A percentile compares a stretch with the other conserved stretches of the same genome.
These are phyloP conservation scores for Mya arenaria DNA, from an alignment of 1,140 invertebrate genomes.

Conservation along the genomic window DNA sequence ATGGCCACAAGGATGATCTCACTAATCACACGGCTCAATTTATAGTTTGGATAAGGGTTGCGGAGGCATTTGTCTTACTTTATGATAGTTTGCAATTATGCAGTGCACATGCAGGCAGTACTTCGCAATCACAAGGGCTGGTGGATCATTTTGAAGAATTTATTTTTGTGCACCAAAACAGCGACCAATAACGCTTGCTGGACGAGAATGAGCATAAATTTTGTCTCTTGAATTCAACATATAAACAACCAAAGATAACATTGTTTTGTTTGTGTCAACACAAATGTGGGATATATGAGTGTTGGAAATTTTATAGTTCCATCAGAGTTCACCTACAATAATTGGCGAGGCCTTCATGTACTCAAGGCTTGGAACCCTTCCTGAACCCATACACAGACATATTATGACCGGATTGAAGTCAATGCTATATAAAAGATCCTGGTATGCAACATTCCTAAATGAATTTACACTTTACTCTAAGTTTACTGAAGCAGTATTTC, in stretches of 20 bases:
- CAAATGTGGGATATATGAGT: conserved; percentile 55
- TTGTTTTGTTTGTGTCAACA: conserved; percentile 63
- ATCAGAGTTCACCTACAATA: conserved; percentile 38
- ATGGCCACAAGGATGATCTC: too few species aligned
- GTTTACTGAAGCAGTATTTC: too few species aligned
- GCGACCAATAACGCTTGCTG: conserved; percentile 45
- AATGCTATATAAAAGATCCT: conserved; percentile 27
- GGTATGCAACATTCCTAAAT: too few species aligned
- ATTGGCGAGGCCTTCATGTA: conserved; percentile 44
- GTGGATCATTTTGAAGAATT: background rate
- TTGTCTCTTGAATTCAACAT: conserved; percentile 61
- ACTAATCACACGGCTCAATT: too few species aligned
- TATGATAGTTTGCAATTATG: conserved; percentile 7
- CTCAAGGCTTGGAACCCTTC: conserved; percentile 54
- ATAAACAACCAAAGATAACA: conserved; percentile 58
- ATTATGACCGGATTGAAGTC: conserved; percentile 48
- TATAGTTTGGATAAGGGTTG: too few species aligned
- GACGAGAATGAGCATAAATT: conserved; percentile 50
- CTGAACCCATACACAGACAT: conserved; percentile 49
- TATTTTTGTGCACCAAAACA: conserved; percentile 58
- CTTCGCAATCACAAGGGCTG: too few species aligned
- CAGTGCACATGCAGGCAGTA: conserved; percentile 4
- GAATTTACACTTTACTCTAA: too few species aligned
- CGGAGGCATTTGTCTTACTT: too few species aligned
- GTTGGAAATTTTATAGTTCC: conserved; percentile 57